Percentiles rank a stretch among this genome's conserved stretches.
phyloP scores from a whole-genome alignment of 2,888 invertebrate species.

The Torymus auratus region DNA sequence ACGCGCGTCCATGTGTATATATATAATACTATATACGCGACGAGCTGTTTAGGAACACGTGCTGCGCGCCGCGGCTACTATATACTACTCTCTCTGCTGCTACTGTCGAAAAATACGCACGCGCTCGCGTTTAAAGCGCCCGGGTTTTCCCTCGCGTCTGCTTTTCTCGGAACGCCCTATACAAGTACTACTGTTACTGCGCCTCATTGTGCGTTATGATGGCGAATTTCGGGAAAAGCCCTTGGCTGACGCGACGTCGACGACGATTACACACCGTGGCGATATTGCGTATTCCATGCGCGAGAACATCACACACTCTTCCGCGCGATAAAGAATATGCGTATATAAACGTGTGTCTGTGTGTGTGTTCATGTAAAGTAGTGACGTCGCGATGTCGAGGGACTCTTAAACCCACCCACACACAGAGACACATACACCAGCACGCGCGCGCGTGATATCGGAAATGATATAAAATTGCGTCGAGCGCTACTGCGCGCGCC shows the following conservation, averaged over 20 bases:
- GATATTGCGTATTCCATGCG: slow-evolving; percentile 4
- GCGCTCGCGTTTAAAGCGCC: slow-evolving; percentile 33
- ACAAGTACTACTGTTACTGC: neutral
- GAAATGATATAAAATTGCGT: slow-evolving; percentile 77
- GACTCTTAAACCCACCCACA: slow-evolving; percentile 69
- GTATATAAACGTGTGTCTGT: slow-evolving; percentile 60
- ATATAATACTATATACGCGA: slow-evolving; percentile 1
- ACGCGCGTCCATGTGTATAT: slow-evolving; percentile 9
- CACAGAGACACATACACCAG: slow-evolving; percentile 64
- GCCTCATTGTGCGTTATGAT: too few species aligned
- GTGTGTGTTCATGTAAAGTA: too few species aligned
- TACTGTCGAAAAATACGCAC: slow-evolving; percentile 42
- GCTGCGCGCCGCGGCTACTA: slow-evolving; percentile 30
- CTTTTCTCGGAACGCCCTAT: slow-evolving; percentile 5
- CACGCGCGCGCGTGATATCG: slow-evolving; percentile 72
- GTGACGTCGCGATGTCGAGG: slow-evolving; percentile 63
- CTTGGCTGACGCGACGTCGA: neutral
- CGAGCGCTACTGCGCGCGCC: slow-evolving; percentile 64
- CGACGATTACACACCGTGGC: too few species aligned
- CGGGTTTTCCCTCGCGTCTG: neutral
- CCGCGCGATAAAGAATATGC: slow-evolving; percentile 62
- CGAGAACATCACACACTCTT: slow-evolving; percentile 6
- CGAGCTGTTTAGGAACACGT: slow-evolving; percentile 54
- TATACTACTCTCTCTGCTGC: neutral
- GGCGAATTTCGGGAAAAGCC: slow-evolving; percentile 4